A percentile compares a stretch with the other conserved stretches of the same genome.
phyloP scores from a whole-genome alignment of 1,140 invertebrate genomes.

The Cardiocondyla obscurior region DNA sequence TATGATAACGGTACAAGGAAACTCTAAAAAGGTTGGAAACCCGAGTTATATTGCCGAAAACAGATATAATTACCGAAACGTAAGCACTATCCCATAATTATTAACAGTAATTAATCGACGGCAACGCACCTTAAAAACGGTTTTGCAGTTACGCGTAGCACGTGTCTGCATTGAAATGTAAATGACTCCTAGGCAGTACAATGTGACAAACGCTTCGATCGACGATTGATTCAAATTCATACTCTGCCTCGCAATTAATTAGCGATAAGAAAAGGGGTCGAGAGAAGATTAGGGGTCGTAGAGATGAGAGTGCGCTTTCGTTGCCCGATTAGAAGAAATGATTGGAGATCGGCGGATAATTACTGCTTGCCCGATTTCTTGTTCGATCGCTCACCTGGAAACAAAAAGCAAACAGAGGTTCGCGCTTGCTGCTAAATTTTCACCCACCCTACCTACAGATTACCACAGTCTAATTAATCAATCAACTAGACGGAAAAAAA shows the following conservation, averaged over 20 bases:
- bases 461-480: background rate
- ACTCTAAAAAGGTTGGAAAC: background rate
- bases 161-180: conserved; percentile 23
- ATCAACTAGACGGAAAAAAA: background rate
- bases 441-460: too few species aligned
- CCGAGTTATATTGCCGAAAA: background rate
- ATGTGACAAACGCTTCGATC: conserved; percentile 17
- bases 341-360: conserved; percentile 59
- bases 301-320: conserved; percentile 68
- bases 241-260: conserved; percentile 48
- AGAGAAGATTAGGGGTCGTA: conserved; percentile 38
- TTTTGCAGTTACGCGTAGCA: background rate
- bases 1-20: background rate
- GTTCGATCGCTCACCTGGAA: conserved; percentile 76
- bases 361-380: conserved; percentile 76
- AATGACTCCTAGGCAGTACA: conserved; percentile 37
- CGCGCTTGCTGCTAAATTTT: background rate
- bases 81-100: conserved; percentile 5
- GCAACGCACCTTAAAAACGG: conserved; percentile 18
- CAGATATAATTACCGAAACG: conserved; percentile 30
- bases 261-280: conserved; percentile 5
- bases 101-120: conserved; percentile 52
- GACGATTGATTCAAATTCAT: conserved; percentile 6
- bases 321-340: conserved; percentile 62
- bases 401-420: conserved; percentile 9